Conservation (phyloP, 2,888 invertebrate species). For the Cybosia mesomella region DNA sequence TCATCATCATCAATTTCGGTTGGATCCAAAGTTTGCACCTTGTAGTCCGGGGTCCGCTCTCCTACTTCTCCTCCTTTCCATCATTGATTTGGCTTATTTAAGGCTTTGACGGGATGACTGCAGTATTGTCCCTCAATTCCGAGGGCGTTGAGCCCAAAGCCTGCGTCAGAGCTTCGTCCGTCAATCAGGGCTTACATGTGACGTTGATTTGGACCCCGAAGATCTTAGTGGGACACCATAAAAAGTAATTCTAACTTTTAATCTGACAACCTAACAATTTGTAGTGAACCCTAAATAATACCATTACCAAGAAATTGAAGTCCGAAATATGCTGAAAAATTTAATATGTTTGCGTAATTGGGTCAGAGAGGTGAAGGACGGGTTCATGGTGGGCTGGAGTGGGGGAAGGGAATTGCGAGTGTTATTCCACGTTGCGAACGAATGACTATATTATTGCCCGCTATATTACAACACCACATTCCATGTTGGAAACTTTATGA, state of each 20-base stretch:
- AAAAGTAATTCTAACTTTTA: background rate
- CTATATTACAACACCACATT: constrained; percentile 80
- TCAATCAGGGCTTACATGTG: background rate
- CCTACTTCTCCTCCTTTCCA: background rate
- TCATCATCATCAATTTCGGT: background rate
- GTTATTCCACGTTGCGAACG: constrained; percentile 75
- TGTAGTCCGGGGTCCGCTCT: background rate
- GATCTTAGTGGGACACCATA: no score
- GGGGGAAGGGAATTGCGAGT: constrained; percentile 61
- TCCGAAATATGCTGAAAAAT: constrained; percentile 42
- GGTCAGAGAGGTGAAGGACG: constrained; percentile 78
- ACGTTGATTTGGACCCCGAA: background rate
- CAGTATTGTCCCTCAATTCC: no score
- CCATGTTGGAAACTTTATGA: constrained; percentile 77
- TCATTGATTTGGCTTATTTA: background rate
- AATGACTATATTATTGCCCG: constrained; percentile 75
- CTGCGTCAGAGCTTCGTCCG: background rate
- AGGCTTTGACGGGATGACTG: background rate
- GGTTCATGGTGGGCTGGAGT: constrained; percentile 59
- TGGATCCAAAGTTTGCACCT: no score
- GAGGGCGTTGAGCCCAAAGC: no score
- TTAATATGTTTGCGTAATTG: constrained; percentile 72
- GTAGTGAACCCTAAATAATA: background rate
- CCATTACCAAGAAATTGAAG: background rate
- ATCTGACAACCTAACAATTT: background rate